Conservation (phyloP, 2,888 invertebrate species). For the Thera obeliscata region DNA sequence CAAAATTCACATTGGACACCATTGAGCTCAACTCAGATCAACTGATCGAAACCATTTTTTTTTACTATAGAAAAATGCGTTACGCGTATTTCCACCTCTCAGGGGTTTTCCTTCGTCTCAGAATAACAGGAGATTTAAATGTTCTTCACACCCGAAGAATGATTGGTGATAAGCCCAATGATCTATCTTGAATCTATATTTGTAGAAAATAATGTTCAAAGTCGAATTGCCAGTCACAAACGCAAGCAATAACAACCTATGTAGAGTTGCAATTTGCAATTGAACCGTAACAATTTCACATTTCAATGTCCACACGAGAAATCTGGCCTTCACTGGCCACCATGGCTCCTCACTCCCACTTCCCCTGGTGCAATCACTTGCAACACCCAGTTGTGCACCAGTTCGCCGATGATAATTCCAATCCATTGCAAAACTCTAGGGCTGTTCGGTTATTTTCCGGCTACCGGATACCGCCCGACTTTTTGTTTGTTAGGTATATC, state of each 20-base stretch:
- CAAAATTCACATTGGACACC: too few relatives aligned
- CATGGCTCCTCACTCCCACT: conserved; percentile 69
- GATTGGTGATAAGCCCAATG: too few relatives aligned
- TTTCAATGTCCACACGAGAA: conserved; percentile 59
- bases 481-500: background rate
- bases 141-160: too few relatives aligned
- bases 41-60: too few relatives aligned
- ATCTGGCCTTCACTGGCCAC: conserved; percentile 65
- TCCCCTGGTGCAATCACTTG: conserved; percentile 65
- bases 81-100: too few relatives aligned
- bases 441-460: conserved; percentile 16
- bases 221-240: background rate
- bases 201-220: too few relatives aligned
- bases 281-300: conserved; percentile 62
- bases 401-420: conserved; percentile 81
- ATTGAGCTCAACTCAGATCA: too few relatives aligned
- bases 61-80: too few relatives aligned
- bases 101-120: too few relatives aligned
- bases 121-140: too few relatives aligned
- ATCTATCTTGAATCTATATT: too few relatives aligned
- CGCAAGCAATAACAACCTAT: conserved; percentile 2
- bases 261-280: conserved; percentile 27
- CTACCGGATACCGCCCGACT: conserved; percentile 2
- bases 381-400: conserved; percentile 72
- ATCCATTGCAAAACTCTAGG: conserved; percentile 73